Percentiles rank a stretch among this genome's conserved stretches.
Evolutionary conservation across 2,888 invertebrate genomes (phyloP).

Genomic region (Eledona agricola): DNA sequence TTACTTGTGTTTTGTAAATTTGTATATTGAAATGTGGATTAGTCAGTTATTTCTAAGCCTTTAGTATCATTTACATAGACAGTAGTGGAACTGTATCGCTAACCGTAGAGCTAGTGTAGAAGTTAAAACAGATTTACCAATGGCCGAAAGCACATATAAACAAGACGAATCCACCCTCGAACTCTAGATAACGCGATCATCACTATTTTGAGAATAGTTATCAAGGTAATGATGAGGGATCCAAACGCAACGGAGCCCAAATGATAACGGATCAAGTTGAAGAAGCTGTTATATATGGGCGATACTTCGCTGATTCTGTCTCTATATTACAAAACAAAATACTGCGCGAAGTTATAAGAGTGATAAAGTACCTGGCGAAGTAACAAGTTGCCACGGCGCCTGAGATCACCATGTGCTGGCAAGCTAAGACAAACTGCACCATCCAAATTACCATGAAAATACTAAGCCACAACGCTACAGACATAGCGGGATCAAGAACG

Average conservation of each 20-base stretch:
- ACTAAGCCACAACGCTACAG: constrained; percentile 1
- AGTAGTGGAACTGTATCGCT: too few species aligned
- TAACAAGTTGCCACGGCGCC: constrained; percentile 26
- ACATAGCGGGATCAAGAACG: constrained; percentile 5
- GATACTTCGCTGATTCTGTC: constrained; percentile 36
- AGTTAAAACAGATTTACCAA: too few species aligned
- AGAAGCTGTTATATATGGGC: constrained; percentile 39
- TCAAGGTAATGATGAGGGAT: constrained; percentile 38
- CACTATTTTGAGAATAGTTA: constrained; percentile 29
- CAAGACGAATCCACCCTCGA: constrained; percentile 1
- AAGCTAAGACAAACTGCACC: constrained; percentile 20
- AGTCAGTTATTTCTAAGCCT: too few species aligned
- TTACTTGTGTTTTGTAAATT: too few species aligned
- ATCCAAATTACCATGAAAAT: constrained; percentile 20
- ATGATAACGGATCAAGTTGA: constrained; percentile 38
- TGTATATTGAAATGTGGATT: too few species aligned
- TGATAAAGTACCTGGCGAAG: constrained; percentile 23
- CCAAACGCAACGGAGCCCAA: constrained; percentile 42
- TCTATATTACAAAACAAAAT: constrained; percentile 16
- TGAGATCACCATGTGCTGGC: constrained; percentile 30
- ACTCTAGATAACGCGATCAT: constrained; percentile 1
- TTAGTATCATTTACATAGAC: too few species aligned
- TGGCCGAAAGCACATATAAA: constrained; percentile 13
- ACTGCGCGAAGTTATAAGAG: background rate
- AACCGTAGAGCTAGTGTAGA: too few species aligned